These are phyloP conservation scores for Orientallactaga sibirica DNA, from an alignment of 2,797 vertebrate species.

Conservation along the genomic window DNA sequence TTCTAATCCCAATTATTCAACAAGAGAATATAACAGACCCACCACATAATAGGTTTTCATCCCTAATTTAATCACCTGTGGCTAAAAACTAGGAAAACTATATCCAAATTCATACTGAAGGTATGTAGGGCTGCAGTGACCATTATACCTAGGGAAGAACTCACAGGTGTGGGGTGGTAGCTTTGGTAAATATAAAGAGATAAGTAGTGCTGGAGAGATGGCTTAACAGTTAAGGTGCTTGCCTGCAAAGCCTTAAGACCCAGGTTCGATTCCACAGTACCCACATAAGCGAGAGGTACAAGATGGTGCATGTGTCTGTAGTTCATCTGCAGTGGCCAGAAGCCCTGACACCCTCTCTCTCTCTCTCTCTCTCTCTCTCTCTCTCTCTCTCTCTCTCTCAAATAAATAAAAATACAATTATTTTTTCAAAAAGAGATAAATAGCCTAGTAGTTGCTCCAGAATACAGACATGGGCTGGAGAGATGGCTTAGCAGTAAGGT, in stretches of 20 bases:
- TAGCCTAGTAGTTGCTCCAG: background rate
- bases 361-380: no score
- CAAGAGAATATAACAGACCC: background rate
- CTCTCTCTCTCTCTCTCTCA: no score
- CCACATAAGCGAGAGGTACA: no score
- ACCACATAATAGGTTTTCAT: background rate
- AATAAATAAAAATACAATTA: no score
- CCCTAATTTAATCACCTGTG: background rate
- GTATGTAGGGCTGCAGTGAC: background rate
- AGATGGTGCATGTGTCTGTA: no score
- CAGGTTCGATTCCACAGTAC: no score
- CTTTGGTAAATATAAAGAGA: background rate
- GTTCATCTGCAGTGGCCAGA: no score
- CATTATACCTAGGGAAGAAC: background rate
- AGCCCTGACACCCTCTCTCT: no score
- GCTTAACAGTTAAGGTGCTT: no score
- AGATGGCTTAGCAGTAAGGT: no score
- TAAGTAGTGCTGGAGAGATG: no score
- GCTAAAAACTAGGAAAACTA: background rate
- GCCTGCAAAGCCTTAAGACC: no score
- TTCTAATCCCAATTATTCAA: constrained; percentile 14
- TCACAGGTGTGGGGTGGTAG: background rate
- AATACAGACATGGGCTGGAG: background rate
- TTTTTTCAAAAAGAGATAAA: background rate
- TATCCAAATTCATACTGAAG: background rate